Evolutionary conservation across 2,113 vertebrate species (phyloP).

Genomic region (Labeo rohita): DNA sequence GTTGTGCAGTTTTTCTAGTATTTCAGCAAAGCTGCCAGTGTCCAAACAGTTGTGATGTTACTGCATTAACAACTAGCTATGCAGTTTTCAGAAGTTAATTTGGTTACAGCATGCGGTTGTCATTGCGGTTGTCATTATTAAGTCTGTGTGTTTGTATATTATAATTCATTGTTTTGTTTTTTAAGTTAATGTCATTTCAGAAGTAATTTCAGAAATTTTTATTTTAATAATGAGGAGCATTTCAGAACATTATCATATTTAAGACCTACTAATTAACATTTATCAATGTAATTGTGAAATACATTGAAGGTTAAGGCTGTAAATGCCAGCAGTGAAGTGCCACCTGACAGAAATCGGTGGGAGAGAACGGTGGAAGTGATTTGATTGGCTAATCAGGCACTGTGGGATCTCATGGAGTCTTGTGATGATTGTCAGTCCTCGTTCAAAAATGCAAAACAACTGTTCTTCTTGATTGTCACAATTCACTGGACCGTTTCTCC

Average conservation of each 20-base stretch:
- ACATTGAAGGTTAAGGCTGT: background rate
- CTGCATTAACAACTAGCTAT: too few species aligned
- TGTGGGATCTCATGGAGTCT: background rate
- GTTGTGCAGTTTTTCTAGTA: background rate
- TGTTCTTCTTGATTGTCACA: conserved; percentile 61
- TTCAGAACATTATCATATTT: background rate
- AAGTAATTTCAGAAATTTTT: background rate
- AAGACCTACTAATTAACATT: background rate
- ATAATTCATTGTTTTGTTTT: too few species aligned
- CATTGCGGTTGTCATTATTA: too few species aligned
- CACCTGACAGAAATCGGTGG: background rate
- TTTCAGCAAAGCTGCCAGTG: background rate
- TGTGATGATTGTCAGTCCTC: background rate
- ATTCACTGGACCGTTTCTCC: conserved; percentile 59
- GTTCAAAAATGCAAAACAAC: conserved; percentile 42
- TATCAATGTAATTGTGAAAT: background rate
- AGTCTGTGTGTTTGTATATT: background rate
- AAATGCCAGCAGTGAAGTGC: background rate
- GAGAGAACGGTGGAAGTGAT: background rate
- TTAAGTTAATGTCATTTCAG: too few species aligned
- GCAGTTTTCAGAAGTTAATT: background rate
- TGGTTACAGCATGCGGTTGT: background rate
- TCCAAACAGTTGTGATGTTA: background rate
- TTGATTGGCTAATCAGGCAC: conserved; percentile 39
- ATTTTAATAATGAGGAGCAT: background rate